Evolutionary conservation across 2,797 vertebrate genomes (phyloP).

Genomic region (Cyclopterus lumpus): DNA sequence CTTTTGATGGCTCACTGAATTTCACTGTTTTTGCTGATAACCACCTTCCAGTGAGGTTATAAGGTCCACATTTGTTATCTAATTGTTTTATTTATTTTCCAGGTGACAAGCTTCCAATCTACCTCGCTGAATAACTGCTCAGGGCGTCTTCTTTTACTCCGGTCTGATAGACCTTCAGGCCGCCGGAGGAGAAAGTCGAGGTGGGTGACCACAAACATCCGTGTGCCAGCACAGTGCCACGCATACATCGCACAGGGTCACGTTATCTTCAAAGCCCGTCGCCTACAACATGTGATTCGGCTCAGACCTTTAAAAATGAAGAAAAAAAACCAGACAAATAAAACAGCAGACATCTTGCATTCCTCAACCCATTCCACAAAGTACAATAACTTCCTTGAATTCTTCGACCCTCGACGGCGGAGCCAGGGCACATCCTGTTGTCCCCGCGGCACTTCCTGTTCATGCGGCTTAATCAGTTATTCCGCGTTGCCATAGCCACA

Average conservation of each 20-base stretch:
- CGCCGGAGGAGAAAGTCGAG: constrained; percentile 40
- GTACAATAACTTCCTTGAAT: constrained; percentile 99
- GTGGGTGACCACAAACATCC: constrained; percentile 59
- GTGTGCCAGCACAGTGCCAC: constrained; percentile 51
- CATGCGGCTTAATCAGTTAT: constrained; percentile 86
- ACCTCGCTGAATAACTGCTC: not conserved
- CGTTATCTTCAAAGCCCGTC: constrained; percentile 88
- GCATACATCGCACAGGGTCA: constrained; percentile 78
- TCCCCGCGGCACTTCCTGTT: constrained; percentile 95
- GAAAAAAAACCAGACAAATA: constrained; percentile 4
- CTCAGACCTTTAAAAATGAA: constrained; percentile 79
- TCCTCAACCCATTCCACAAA: constrained; percentile 95
- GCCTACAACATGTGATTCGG: constrained; percentile 80
- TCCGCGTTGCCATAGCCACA: constrained; percentile 88
- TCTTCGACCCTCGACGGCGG: constrained; percentile 94
- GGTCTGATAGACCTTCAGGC: constrained; percentile 17
- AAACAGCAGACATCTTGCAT: constrained; percentile 90
- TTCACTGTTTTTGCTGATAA: constrained; percentile 27
- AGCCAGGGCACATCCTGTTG: constrained; percentile 99
- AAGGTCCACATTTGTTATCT: constrained; percentile 21
- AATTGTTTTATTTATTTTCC: constrained; percentile 5
- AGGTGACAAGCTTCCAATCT: constrained; percentile 30
- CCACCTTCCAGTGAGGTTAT: constrained; percentile 7
- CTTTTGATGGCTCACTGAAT: constrained; percentile 12
- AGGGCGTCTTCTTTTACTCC: not conserved